Percentiles rank a stretch among this genome's conserved stretches.
Evolutionary conservation across 2,113 vertebrate species (phyloP).

Genomic region (Clarias gariepinus): DNA sequence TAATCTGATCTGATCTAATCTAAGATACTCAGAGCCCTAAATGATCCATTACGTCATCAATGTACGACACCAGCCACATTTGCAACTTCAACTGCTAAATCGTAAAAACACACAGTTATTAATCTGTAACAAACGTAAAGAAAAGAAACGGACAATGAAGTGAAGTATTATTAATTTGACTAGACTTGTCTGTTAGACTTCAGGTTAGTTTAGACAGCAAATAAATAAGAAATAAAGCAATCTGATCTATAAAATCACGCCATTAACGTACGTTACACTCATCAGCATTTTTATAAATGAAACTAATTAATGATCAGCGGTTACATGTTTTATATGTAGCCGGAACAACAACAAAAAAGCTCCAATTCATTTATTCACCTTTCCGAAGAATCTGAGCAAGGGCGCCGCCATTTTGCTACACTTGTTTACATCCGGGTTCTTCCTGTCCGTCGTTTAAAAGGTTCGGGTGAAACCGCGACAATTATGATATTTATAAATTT

Average conservation of each 20-base stretch:
- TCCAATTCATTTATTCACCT: conserved; percentile 62
- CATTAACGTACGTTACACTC: not conserved
- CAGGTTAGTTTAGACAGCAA: not conserved
- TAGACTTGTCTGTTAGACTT: not conserved
- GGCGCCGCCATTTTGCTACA: conserved; percentile 62
- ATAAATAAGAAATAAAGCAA: not conserved
- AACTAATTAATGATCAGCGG: too few relatives aligned
- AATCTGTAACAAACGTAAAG: not conserved
- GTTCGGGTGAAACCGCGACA: not conserved
- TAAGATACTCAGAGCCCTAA: too few relatives aligned
- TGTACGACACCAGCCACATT: not conserved
- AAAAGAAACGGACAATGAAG: not conserved
- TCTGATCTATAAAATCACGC: not conserved
- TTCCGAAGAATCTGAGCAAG: conserved; percentile 58
- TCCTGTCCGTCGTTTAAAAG: not conserved
- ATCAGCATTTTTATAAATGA: not conserved
- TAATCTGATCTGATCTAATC: not conserved
- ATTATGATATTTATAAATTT: not conserved
- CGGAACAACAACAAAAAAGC: not conserved
- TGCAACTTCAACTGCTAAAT: too few relatives aligned
- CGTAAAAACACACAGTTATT: not conserved
- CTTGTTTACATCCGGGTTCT: conserved; percentile 44
- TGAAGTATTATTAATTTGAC: not conserved
- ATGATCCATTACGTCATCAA: not conserved
- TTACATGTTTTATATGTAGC: not conserved